A percentile compares a stretch with the other conserved stretches of the same genome.
Evolutionary conservation across 2,113 vertebrate species (phyloP).

Genomic region (Tragelaphus strepsiceros): DNA sequence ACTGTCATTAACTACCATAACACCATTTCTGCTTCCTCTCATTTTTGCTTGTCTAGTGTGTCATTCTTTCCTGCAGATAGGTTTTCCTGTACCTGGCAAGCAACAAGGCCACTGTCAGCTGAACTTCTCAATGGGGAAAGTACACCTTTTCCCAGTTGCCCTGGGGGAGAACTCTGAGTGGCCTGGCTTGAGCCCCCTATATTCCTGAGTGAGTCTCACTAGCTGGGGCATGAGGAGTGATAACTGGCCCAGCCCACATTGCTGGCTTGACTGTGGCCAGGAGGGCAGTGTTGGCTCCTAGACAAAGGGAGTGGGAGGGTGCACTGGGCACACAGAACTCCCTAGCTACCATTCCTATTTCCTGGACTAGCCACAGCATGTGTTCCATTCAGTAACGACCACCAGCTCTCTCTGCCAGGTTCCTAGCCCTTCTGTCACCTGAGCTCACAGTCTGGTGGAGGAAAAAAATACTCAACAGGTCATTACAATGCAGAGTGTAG

Average conservation of each 20-base stretch:
- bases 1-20: neutral
- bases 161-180: neutral
- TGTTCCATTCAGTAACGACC: neutral
- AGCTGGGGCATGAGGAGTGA: neutral
- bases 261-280: neutral
- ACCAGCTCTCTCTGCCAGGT: neutral
- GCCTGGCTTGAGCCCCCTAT: neutral
- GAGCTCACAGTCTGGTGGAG: neutral
- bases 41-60: neutral
- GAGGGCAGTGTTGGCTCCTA: neutral
- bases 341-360: neutral
- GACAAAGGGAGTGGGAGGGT: neutral
- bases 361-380: fast-evolving
- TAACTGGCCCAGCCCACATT: neutral
- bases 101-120: neutral
- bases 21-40: neutral
- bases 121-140: neutral
- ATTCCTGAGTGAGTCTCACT: neutral
- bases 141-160: neutral
- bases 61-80: neutral
- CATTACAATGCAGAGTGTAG: neutral
- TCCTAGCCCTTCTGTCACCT: neutral
- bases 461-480: neutral
- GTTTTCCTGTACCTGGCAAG: neutral
- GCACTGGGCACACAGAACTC: neutral